Base-by-base conservation (phyloP, 37 sponge, comb jelly and placozoan species). In the Theonella swinhoei region DNA sequence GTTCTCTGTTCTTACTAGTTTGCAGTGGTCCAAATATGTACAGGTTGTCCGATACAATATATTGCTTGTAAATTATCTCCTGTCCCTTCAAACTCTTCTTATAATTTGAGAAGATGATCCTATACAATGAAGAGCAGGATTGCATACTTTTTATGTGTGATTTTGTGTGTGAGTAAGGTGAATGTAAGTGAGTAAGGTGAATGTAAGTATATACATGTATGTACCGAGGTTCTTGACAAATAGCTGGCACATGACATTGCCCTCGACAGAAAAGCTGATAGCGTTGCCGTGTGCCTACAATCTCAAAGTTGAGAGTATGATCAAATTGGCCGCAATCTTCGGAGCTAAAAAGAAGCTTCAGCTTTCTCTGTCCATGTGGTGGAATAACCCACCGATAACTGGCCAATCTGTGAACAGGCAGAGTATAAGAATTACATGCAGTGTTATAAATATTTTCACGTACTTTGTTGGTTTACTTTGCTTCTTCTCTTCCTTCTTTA, bases 181-280 rank as follows among this genome's bases (percentile, higher is more conserved):
- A 17, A 68, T 28, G 31, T 25, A 41, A 29, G 23, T 29, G 28
- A 5, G 36, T 22, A 40, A 64, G 41, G 23, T 43, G 14, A 47
- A 17, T 14, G 54, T 47, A 47, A 7, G 14, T 7, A 47, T 14
- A 17, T 17, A 17, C 54, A 14, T 47, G 54, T 5, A 28, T 35
- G 14, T 70, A 88, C 90, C 88, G 83, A 71, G 99, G 99, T 29
- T 96, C 97, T 19, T 78, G 62, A 42, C 91, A 84, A 4, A 99
- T 93, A 32, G 80, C 58, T 1, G 99, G 99, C n/a, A 93, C 69
- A 20, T 70, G 78, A 43, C 95, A 96, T 20, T 87, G 79, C 19
- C 99, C 99, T 64, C 97, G 79, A 67, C 99, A 96, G 81, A 89
- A 96, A 34, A 99, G 94, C 73, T 96, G 93, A 68, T 94, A 93